A percentile compares a stretch with the other conserved stretches of the same genome.
Conservation (phyloP, 2,888 invertebrate genomes). For the Phengaris alcon region DNA sequence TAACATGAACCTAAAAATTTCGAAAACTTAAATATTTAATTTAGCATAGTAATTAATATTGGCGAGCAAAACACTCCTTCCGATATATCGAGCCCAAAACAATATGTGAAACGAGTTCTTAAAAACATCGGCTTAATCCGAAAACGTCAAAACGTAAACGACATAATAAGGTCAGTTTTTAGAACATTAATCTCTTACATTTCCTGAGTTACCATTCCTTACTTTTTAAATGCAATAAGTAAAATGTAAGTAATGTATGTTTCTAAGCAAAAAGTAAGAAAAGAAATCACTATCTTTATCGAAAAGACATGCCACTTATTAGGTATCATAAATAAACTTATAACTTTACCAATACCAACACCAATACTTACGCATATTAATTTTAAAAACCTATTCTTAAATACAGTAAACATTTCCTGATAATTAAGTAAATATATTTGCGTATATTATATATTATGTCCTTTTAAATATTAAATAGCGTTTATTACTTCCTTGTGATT, state of each 20-base stretch:
- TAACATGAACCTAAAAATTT: background rate
- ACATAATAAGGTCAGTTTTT: background rate
- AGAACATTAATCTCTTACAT: background rate
- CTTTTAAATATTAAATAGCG: conserved; percentile 25
- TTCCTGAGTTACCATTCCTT: background rate
- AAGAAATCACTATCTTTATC: background rate
- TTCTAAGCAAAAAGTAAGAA: background rate
- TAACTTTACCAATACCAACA: background rate
- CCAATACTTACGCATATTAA: background rate
- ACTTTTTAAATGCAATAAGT: background rate
- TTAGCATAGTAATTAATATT: background rate
- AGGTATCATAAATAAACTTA: background rate
- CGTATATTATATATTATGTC: conserved; percentile 10
- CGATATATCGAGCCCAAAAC: background rate
- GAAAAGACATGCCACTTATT: background rate
- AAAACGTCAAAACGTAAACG: background rate
- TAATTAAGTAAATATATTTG: conserved; percentile 26
- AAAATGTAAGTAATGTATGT: too few relatives aligned
- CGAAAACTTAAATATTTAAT: background rate
- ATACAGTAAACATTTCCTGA: conserved; percentile 25
- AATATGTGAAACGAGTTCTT: background rate
- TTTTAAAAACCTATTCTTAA: conserved; percentile 9
- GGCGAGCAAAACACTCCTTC: background rate
- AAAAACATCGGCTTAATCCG: background rate
- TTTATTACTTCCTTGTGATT: conserved; percentile 22